Evolutionary conservation across 1,140 invertebrate species (phyloP).

Genomic region (Cecropterus lyciades): DNA sequence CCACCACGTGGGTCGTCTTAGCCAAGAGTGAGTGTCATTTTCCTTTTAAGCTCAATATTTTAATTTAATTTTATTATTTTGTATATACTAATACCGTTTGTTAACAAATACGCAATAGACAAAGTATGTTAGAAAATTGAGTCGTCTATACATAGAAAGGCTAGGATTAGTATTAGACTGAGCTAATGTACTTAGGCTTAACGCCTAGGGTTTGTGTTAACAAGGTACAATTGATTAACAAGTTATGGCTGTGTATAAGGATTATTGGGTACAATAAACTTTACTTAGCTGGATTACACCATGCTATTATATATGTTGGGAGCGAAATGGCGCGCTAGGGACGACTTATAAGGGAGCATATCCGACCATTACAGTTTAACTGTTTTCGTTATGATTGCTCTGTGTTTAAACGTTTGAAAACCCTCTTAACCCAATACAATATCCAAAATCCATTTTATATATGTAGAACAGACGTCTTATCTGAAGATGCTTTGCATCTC

Average conservation of each 20-base stretch:
- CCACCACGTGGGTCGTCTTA: no score
- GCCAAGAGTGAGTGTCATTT: no score
- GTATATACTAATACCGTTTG: no score
- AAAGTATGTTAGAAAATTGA: no score
- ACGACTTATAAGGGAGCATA: conserved; percentile 39
- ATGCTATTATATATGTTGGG: conserved; percentile 43
- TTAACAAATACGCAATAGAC: no score
- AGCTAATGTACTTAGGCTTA: conserved; percentile 1
- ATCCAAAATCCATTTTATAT: no score
- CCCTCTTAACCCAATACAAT: no score
- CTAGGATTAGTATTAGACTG: not conserved
- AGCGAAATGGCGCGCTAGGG: conserved; percentile 39
- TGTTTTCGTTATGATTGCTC: conserved; percentile 13
- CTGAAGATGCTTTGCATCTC: no score
- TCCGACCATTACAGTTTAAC: conserved; percentile 16
- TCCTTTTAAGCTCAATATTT: no score
- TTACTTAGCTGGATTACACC: conserved; percentile 41
- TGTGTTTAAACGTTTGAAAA: conserved; percentile 1
- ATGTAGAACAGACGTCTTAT: no score
- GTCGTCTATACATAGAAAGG: no score
- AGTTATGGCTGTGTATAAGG: conserved; percentile 1
- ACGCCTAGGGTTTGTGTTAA: not conserved
- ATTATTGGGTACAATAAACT: conserved; percentile 13
- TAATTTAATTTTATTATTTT: no score
- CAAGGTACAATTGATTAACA: conserved; percentile 9